phyloP scores from a whole-genome alignment of 2,888 invertebrate genomes.

The Corbicula japonica region DNA sequence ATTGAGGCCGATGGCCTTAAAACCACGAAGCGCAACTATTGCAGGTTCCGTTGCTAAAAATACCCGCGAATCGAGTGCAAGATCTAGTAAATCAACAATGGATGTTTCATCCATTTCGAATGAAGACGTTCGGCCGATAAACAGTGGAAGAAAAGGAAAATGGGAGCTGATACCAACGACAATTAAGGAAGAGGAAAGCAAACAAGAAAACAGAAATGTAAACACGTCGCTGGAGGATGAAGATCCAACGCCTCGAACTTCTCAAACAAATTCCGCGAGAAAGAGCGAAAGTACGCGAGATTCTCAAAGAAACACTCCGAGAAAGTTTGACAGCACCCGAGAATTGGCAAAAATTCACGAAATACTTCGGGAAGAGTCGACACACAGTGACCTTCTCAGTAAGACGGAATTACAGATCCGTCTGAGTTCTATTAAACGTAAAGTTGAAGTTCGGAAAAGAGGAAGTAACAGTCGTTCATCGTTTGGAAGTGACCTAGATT shows the following conservation, averaged over 20 bases:
- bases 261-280: constrained; percentile 22
- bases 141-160: constrained; percentile 24
- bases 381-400: constrained; percentile 56
- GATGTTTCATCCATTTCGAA: neutral
- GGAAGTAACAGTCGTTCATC: constrained; percentile 63
- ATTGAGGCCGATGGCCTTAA: constrained; percentile 50
- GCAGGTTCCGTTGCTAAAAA: constrained; percentile 8
- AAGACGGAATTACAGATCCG: constrained; percentile 45
- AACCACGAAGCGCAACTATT: constrained; percentile 59
- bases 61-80: constrained; percentile 56
- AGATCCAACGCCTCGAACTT: constrained; percentile 34
- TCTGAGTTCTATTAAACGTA: constrained; percentile 62
- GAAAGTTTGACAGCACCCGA: neutral
- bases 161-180: constrained; percentile 47
- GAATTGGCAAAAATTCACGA: constrained; percentile 54
- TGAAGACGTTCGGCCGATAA: constrained; percentile 32
- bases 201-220: constrained; percentile 13
- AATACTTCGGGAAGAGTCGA: constrained; percentile 58
- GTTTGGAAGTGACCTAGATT: constrained; percentile 55
- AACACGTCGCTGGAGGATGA: constrained; percentile 47
- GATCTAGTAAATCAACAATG: constrained; percentile 32
- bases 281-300: neutral
- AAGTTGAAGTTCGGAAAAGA: constrained; percentile 57
- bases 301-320: constrained; percentile 6
- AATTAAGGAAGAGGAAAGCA: constrained; percentile 39